Base-by-base conservation (phyloP, 2,888 invertebrate species). In the Alcis repandata region DNA sequence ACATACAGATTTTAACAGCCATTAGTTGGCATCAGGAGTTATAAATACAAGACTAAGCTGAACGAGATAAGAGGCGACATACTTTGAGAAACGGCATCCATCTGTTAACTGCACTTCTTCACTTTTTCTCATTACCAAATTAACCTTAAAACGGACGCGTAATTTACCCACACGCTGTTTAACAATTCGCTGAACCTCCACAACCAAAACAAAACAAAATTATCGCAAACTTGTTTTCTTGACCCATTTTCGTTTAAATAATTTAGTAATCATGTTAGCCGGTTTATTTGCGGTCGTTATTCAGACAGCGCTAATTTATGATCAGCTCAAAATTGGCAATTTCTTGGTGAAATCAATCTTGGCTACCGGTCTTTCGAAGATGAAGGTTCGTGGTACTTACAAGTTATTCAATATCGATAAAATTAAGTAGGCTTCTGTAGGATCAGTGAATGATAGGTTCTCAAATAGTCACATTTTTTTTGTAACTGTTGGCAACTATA, bases 261-360 rank as follows among this genome's bases (percentile, higher is more conserved):
- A 70, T 61, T 41, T 53, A 40, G 68, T 63, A 68, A 59, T 40
- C 66, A 67, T 59, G 59, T 56, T 63, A 60, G 63, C 68, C 63
- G 54, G 22, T 65, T 53, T 53, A 68, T 59, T 73, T 73, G 71
- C 67, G 60, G 41, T 65, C 67, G 65, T 67, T 52, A 68, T 69
- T 70, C 71, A 67, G 65, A 45, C 45, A 53, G 65, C 51, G 69
- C 63, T 70, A 74, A 77, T 77, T 75, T 59, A 66, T 59, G 52
- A 59, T 52, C 51, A 57, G 59, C 54, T 64, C 67, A 60, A 77
- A 75, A 76, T 74, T 69, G 72, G 66, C 73, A 68, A 74, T 73
- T 71, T 67, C 68, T 71, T 69, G 71, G 63, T 59, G 17, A 62
- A 38, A 62, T 51, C 32, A 36, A 33, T 54, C 33, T 22, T 22